phyloP scores from a whole-genome alignment of 2,113 vertebrate genomes.

The Anthoscopus minutus region DNA sequence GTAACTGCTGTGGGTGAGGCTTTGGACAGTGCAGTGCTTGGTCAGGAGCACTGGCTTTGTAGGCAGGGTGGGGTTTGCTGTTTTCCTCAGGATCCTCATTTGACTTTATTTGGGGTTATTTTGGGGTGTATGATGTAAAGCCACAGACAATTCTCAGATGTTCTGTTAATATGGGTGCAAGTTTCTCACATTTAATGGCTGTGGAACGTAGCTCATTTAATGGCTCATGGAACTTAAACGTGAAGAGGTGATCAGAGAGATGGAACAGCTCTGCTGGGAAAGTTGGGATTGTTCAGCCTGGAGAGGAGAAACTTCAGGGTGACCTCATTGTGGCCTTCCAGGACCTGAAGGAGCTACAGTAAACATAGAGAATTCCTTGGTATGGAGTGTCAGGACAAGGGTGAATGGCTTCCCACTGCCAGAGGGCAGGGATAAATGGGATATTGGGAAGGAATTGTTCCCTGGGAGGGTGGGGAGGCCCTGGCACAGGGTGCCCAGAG shows the following conservation, averaged over 20 bases:
- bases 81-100: background rate
- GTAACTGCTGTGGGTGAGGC: background rate
- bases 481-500: background rate
- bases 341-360: accelerated
- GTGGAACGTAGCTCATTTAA: background rate
- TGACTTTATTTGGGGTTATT: accelerated
- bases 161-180: background rate
- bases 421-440: background rate
- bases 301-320: background rate
- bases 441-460: background rate
- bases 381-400: accelerated
- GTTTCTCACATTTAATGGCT: background rate
- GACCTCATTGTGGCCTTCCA: accelerated
- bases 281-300: background rate
- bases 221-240: background rate
- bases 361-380: background rate
- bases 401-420: background rate
- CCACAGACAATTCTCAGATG: background rate
- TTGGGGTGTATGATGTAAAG: background rate
- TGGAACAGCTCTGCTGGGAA: background rate
- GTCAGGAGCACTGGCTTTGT: background rate
- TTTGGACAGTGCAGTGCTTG: background rate
- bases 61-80: background rate
- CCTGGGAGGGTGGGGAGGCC: background rate
- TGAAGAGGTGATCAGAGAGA: background rate